Conservation (phyloP, 2,113 vertebrate genomes). For the Alectura lathami region DNA sequence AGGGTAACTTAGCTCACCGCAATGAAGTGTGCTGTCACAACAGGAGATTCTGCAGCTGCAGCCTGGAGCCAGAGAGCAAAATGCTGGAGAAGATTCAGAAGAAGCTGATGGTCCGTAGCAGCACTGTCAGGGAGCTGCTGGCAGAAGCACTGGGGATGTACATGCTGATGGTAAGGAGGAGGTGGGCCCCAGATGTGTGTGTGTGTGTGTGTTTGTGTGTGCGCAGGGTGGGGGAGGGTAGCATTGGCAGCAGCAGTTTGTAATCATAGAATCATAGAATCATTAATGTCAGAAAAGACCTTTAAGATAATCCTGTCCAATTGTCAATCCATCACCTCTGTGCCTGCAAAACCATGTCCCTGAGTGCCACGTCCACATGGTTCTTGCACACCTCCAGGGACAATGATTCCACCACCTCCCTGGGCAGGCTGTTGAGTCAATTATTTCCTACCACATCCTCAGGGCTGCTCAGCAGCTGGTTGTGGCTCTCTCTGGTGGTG, state of each 20-base stretch:
- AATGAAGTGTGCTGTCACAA: conserved; percentile 26
- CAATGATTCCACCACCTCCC: too few relatives aligned
- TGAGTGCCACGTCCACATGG: too few relatives aligned
- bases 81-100: conserved; percentile 21
- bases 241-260: accelerated
- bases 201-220: background rate
- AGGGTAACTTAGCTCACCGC: conserved; percentile 10
- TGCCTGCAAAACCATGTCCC: too few relatives aligned
- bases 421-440: too few relatives aligned
- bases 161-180: conserved; percentile 82
- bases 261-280: background rate
- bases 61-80: background rate
- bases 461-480: background rate
- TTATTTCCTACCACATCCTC: background rate
- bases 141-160: conserved; percentile 83
- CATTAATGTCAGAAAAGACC: background rate
- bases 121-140: conserved; percentile 69
- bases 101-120: conserved; percentile 32
- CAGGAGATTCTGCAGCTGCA: accelerated
- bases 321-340: too few relatives aligned
- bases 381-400: too few relatives aligned
- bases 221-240: background rate
- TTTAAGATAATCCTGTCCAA: background rate
- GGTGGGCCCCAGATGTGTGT: background rate
- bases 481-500: background rate